Evolutionary conservation across 2,888 invertebrate genomes (phyloP), one percentile per base, ranked within the genome.

Genomic region (Eledona agricola): DNA sequence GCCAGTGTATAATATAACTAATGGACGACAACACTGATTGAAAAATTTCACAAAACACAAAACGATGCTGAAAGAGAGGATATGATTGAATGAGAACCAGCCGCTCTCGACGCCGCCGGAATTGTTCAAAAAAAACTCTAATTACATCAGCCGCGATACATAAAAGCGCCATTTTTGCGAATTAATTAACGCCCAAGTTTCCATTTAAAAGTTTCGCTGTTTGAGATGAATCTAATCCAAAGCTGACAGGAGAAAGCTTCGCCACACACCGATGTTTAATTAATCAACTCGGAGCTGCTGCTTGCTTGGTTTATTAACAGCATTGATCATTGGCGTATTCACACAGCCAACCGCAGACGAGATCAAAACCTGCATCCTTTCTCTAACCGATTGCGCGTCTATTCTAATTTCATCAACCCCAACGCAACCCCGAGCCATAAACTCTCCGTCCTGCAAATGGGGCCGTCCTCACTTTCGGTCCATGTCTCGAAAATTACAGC

Each of bases 281-380:
- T 76, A 76, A 75, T 76, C 75, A 76, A 74, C 72, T 75, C 74
- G 62, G 64, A 66, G 66, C 59, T 63, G 56, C n/a, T n/a, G 64
- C 71, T 69, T 70, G 71, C 70, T 70, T 66, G 69, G 69, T 71
- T 71, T 72, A 72, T 75, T 74, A 75, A 75, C 74, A 73, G 67
- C 73, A 75, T 74, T 76, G 75, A 76, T 76, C 75, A 76, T 74
- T 74, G 74, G 72, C 60, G 72, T 70, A 75, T 73, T 75, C 75
- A 74, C 62, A 54, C 57, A 67, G 60, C 73, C 71, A 71, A 73
- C 75, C 74, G 67, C 75, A 74, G 71, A 71, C 70, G 67, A 69
- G 70, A 71, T 72, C 72, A 70, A 70, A 72, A 70, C 70, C 65
- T 68, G 61, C 64, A 66, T 59, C 64, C 65, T 64, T 66, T 64